These are phyloP conservation scores for Corydoras sp. DNA, from an alignment of 2,113 vertebrate genomes.

Conservation along the genomic window DNA sequence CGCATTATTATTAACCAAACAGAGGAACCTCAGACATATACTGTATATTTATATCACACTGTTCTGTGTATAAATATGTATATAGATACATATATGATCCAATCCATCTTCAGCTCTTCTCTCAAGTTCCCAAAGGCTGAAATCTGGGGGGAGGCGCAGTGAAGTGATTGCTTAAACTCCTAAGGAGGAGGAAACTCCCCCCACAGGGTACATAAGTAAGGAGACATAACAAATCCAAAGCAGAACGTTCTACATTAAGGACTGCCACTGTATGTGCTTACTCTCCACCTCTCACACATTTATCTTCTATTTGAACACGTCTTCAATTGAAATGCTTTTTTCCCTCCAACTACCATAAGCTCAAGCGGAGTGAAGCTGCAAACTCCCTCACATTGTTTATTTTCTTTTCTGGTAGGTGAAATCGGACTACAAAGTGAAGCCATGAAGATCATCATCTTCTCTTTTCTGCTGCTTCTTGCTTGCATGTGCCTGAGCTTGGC, in stretches of 20 bases:
- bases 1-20: too few relatives aligned
- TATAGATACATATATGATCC: too few relatives aligned
- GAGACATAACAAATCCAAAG: not conserved
- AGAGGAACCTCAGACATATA: too few relatives aligned
- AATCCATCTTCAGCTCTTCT: too few relatives aligned
- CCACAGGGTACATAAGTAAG: not conserved
- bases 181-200: constrained; percentile 6
- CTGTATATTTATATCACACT: too few relatives aligned
- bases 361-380: not conserved
- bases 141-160: not conserved
- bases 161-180: not conserved
- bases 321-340: not conserved
- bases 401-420: constrained; percentile 17
- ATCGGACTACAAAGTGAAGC: constrained; percentile 1
- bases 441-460: constrained; percentile 60
- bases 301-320: not conserved
- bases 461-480: constrained; percentile 56
- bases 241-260: not conserved
- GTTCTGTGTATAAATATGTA: too few relatives aligned
- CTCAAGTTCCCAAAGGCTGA: not conserved
- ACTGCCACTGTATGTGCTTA: constrained; percentile 4
- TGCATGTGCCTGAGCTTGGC: constrained; percentile 61
- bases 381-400: not conserved
- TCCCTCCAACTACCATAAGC: not conserved
- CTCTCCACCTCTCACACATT: not conserved